phyloP scores from a whole-genome alignment of 2,113 vertebrate genomes.

The Martes martes region DNA sequence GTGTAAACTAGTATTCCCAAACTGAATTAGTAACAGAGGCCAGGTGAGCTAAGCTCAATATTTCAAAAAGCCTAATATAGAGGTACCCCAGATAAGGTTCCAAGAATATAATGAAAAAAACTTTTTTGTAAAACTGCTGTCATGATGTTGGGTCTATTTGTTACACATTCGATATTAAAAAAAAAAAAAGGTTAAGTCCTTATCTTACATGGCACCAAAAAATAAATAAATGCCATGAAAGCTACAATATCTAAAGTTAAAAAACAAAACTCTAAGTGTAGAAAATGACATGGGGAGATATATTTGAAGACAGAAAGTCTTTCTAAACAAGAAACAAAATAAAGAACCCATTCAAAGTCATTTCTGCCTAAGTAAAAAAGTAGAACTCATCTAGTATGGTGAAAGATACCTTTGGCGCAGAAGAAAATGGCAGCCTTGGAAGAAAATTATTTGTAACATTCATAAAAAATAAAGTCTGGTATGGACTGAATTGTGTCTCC shows the following conservation, averaged over 20 bases:
- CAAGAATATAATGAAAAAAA: neutral
- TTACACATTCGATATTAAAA: neutral
- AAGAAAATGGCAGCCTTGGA: neutral
- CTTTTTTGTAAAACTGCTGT: neutral
- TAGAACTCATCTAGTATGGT: neutral
- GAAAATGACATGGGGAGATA: neutral
- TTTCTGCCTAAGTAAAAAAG: neutral
- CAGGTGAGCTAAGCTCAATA: neutral
- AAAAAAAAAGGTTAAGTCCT: neutral
- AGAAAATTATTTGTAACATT: neutral
- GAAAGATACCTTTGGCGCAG: neutral
- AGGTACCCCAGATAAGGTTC: neutral
- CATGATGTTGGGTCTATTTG: neutral
- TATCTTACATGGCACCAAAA: neutral
- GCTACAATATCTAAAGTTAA: neutral
- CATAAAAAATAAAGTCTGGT: neutral
- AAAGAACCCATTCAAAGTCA: neutral
- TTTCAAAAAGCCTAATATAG: neutral
- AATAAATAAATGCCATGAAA: neutral
- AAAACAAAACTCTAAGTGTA: neutral
- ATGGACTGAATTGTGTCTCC: neutral
- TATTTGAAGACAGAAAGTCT: neutral
- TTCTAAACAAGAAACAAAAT: conserved; percentile 4
- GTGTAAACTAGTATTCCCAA: neutral
- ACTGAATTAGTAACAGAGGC: neutral